phyloP scores from a whole-genome alignment of 30 jellyfish, hydroid and myxozoan genomes.

The Rhopilema esculentum region DNA sequence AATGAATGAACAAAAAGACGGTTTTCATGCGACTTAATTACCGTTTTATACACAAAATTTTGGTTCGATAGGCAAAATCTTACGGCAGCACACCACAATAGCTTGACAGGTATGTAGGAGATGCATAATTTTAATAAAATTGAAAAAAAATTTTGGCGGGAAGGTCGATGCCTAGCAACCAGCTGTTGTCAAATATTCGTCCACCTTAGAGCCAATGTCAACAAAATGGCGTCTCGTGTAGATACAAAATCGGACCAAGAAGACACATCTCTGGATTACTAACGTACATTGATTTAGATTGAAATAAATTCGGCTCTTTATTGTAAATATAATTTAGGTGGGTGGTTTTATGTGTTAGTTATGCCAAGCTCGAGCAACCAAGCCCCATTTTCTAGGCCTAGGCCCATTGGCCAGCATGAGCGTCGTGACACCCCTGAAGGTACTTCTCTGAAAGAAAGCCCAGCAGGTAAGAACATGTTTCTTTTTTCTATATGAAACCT shows the following conservation, averaged over 20 bases:
- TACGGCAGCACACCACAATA: no score
- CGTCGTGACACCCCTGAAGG: slow-evolving; percentile 9
- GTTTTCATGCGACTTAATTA: no score
- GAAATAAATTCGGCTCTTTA: neutral
- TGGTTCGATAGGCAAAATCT: no score
- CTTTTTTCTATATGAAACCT: no score
- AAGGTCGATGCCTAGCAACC: slow-evolving; percentile 45
- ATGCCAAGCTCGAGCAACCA: slow-evolving; percentile 12
- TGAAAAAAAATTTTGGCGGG: slow-evolving; percentile 40
- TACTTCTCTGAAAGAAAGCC: neutral
- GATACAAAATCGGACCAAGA: neutral
- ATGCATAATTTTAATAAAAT: no score
- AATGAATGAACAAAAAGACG: no score
- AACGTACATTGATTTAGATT: neutral
- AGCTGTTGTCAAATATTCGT: slow-evolving; percentile 17
- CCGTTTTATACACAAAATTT: no score
- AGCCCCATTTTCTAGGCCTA: slow-evolving; percentile 18
- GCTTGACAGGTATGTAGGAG: no score
- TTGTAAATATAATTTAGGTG: neutral
- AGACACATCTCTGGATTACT: neutral
- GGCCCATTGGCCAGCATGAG: neutral
- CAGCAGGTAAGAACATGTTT: neutral
- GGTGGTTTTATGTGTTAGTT: neutral
- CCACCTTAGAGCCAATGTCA: neutral
- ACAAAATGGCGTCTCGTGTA: slow-evolving; percentile 27